These are phyloP conservation scores for Nephotettix cincticeps DNA, from an alignment of 1,140 invertebrate species.

Conservation along the genomic window DNA sequence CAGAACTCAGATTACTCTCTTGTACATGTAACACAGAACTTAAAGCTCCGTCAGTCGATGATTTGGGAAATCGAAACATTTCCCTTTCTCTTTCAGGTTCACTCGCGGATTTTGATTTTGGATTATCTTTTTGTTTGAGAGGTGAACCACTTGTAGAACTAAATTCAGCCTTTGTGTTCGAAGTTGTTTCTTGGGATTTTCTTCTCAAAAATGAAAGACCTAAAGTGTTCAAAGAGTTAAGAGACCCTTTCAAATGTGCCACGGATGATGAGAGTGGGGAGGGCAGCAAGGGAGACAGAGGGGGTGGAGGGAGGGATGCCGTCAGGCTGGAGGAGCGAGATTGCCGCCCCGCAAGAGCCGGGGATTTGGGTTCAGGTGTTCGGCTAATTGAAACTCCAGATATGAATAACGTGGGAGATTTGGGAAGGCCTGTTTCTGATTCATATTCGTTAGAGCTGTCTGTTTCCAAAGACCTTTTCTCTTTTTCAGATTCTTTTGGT, in stretches of 20 bases:
- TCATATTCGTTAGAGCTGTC: constrained; percentile 58
- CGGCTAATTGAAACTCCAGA: constrained; percentile 60
- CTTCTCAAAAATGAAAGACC: constrained; percentile 16
- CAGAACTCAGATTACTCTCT: constrained; percentile 59
- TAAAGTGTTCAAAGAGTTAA: constrained; percentile 9
- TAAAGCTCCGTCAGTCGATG: constrained; percentile 57
- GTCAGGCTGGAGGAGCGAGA: constrained; percentile 52
- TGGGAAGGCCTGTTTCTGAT: constrained; percentile 58
- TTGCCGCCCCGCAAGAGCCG: constrained; percentile 48
- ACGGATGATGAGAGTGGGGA: constrained; percentile 28
- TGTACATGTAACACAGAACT: constrained; percentile 60
- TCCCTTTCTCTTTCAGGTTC: constrained; percentile 54
- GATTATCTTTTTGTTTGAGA: constrained; percentile 42
- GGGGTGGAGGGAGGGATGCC: constrained; percentile 48
- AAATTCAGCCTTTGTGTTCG: background rate
- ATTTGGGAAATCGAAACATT: constrained; percentile 58
- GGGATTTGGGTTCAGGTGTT: constrained; percentile 54
- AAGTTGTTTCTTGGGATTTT: constrained; percentile 19
- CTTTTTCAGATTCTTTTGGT: constrained; percentile 9
- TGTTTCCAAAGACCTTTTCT: constrained; percentile 45
- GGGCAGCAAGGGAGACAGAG: constrained; percentile 38
- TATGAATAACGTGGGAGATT: constrained; percentile 59
- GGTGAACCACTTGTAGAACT: constrained; percentile 10
- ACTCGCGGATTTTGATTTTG: constrained; percentile 48
- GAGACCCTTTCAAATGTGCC: constrained; percentile 13